phyloP scores from a whole-genome alignment of 1,140 invertebrate genomes.

The Zaprionus kolodkinae region DNA sequence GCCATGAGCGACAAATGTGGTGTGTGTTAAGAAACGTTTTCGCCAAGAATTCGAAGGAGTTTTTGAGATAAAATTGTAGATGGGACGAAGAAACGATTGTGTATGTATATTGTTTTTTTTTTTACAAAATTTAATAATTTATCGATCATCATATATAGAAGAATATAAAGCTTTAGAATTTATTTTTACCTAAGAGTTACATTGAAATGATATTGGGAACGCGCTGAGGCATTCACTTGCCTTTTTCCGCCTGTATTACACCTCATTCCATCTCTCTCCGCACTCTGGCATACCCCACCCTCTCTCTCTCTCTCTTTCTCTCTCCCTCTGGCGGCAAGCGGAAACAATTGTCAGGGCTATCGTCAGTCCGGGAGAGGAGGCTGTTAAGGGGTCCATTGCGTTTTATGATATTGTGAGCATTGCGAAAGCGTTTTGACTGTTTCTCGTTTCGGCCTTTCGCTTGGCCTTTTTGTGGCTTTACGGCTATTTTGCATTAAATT shows the following conservation, averaged over 20 bases:
- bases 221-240: neutral
- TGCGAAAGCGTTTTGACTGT: conserved; percentile 46
- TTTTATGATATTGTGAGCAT: conserved; percentile 60
- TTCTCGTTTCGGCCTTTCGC: conserved; percentile 31
- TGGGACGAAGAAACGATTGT: too few species aligned
- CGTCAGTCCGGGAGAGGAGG: conserved; percentile 49
- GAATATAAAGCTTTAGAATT: neutral
- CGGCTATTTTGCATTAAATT: conserved; percentile 69
- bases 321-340: conserved; percentile 14
- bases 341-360: conserved; percentile 60
- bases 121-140: too few species aligned
- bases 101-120: too few species aligned
- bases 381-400: conserved; percentile 66
- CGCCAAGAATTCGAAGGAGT: neutral
- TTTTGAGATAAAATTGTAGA: neutral
- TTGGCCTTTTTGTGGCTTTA: conserved; percentile 64
- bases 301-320: too few species aligned
- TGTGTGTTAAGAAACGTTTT: conserved; percentile 4
- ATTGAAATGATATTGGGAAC: conserved; percentile 17
- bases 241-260: neutral
- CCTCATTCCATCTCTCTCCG: neutral
- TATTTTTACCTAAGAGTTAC: neutral
- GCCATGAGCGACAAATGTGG: too few species aligned
- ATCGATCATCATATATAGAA: neutral
- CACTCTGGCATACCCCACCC: neutral